Conservation (phyloP, 2,113 vertebrate genomes). For the Scomber japonicus region DNA sequence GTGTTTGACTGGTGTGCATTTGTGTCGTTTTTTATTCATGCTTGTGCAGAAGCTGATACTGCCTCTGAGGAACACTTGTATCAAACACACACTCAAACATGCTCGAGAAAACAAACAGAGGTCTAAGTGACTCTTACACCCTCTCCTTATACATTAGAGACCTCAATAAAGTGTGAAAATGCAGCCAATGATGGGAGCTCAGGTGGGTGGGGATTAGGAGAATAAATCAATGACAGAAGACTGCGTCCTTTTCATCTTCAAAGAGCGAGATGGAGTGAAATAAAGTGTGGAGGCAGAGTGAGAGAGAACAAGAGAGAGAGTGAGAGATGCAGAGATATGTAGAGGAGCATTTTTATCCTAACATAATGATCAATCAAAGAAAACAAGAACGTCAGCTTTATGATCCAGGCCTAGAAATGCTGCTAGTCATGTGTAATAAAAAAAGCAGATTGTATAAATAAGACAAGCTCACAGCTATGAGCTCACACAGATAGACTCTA, state of each 20-base stretch:
- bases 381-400: slow-evolving; percentile 14
- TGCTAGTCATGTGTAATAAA: slow-evolving; percentile 31
- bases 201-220: not conserved
- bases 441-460: slow-evolving; percentile 49
- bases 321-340: not conserved
- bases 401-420: not conserved
- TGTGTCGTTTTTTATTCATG: slow-evolving; percentile 46
- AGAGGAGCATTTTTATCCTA: slow-evolving; percentile 5
- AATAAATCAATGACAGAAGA: slow-evolving; percentile 47
- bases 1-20: slow-evolving; percentile 25
- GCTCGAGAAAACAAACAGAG: slow-evolving; percentile 8
- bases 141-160: slow-evolving; percentile 41
- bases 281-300: slow-evolving; percentile 14
- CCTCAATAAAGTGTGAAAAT: slow-evolving; percentile 11
- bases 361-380: slow-evolving; percentile 48
- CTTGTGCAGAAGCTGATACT: slow-evolving; percentile 40
- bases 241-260: slow-evolving; percentile 54
- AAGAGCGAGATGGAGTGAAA: slow-evolving; percentile 23
- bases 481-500: slow-evolving; percentile 36
- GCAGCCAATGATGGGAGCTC: slow-evolving; percentile 25
- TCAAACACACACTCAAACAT: not conserved
- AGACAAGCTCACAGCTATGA: slow-evolving; percentile 10
- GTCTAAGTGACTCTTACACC: slow-evolving; percentile 16
- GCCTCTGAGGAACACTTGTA: slow-evolving; percentile 28
- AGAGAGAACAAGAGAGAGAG: not conserved